phyloP scores from a whole-genome alignment of 2,797 vertebrate species.

The Enteromius mattozi region DNA sequence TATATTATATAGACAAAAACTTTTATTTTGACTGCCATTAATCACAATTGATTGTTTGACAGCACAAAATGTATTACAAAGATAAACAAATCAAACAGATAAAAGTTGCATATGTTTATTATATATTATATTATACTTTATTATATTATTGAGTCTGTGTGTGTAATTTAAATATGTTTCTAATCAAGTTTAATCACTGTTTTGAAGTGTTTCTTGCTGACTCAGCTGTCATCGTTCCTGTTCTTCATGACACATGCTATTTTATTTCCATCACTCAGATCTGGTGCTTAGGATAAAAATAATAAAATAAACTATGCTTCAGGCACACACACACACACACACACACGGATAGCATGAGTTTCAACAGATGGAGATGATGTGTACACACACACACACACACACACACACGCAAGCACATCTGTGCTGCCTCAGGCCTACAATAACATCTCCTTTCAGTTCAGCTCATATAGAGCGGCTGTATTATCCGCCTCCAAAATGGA shows the following conservation, averaged over 20 bases:
- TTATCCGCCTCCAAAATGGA: constrained; percentile 14
- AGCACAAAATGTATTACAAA: too few species aligned
- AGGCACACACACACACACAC: neutral
- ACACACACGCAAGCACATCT: constrained; percentile 12
- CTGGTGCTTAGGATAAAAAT: neutral
- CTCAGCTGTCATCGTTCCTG: neutral
- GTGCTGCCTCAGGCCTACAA: constrained; percentile 19
- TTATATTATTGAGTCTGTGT: neutral
- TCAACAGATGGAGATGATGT: constrained; percentile 25
- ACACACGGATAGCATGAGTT: constrained; percentile 12
- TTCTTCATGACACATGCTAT: neutral
- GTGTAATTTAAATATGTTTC: neutral
- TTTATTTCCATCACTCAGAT: neutral
- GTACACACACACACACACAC: constrained; percentile 15
- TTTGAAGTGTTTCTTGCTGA: constrained; percentile 8
- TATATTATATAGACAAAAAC: too few species aligned
- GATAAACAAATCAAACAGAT: too few species aligned
- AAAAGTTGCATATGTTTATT: neutral
- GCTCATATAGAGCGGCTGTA: constrained; percentile 15
- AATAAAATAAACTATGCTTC: constrained; percentile 18
- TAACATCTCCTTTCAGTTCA: constrained; percentile 24
- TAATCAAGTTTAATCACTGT: neutral
- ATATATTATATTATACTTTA: neutral
- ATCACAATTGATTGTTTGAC: too few species aligned
- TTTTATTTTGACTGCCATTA: too few species aligned